Evolutionary conservation across 2,888 invertebrate genomes (phyloP), one percentile per base, ranked within the genome.

Genomic region (Chesias legatella): DNA sequence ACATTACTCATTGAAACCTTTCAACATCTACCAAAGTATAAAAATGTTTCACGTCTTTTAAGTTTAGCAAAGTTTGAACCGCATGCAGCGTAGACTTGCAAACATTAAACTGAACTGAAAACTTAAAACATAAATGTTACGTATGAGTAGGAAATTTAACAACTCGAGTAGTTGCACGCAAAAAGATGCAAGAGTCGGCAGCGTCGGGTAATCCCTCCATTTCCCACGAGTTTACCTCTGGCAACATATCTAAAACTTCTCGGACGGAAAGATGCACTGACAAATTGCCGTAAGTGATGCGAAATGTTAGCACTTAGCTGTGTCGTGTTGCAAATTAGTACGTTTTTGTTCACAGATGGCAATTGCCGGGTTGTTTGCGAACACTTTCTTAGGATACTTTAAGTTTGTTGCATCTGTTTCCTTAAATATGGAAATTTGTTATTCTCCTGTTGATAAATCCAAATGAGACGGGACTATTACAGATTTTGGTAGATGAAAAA

Each of bases 91-190:
- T 20, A 20, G 30, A 24, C 21, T 23, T 23, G 7, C 11, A 36
- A 44, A 34, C 22, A 28, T 38, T 17, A 11, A 35, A 1, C 7
- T 7, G 32, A 28, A 37, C 33, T 28, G 7, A 8, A 20, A 32
- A 51, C 36, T 42, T 34, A 21, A 5, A 36, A 34, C 40, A 49
- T 49, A 43, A 47, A 47, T 48, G 35, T 35, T 35, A 24, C 37
- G 28, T 28, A 24, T 33, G 46, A 26, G 26, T 36, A 11, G 26
- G 17, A 34, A 45, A 28, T 40, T 33, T 24, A 30, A 25, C 41
- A 39, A 47, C 42, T 36, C 7, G 7, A 32, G 33, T 17, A 17
- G 13, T 2, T 17, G 26, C n/a, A 24, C 10, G 9, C 9, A 13
- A 36, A 33, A 25, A 40, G n/a, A 0, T 33, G 34, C 40, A 26